phyloP scores from a whole-genome alignment of 2,113 vertebrate species.

The Poecile atricapillus region DNA sequence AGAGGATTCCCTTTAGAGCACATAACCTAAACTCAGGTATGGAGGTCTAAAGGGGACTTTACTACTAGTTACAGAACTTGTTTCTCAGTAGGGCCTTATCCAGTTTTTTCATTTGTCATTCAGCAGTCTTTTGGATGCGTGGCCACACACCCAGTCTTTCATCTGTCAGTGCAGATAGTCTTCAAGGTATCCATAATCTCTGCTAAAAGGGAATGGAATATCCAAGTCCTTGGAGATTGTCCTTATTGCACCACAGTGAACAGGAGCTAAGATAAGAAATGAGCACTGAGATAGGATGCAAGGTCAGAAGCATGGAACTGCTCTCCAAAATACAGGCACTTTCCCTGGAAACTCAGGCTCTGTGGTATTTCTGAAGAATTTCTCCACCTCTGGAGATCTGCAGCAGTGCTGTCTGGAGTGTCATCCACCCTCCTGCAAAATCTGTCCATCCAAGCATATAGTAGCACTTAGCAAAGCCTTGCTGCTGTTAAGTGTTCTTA shows the following conservation, averaged over 20 bases:
- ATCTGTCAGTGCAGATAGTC: background rate
- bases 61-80: background rate
- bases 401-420: background rate
- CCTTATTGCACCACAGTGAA: background rate
- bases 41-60: background rate
- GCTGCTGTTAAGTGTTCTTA: background rate
- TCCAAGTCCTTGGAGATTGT: background rate
- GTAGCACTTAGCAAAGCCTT: background rate
- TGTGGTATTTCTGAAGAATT: background rate
- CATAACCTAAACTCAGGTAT: background rate
- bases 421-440: background rate
- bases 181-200: background rate
- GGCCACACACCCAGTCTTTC: background rate
- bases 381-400: background rate
- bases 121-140: background rate
- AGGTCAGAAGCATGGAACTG: background rate
- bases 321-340: background rate
- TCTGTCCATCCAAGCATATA: background rate
- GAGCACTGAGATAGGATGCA: background rate
- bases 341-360: background rate
- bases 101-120: background rate
- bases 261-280: background rate
- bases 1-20: background rate
- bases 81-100: background rate
- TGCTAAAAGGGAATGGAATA: background rate